Evolutionary conservation across 2,888 invertebrate genomes (phyloP).

Genomic region (Cinara cedri): DNA sequence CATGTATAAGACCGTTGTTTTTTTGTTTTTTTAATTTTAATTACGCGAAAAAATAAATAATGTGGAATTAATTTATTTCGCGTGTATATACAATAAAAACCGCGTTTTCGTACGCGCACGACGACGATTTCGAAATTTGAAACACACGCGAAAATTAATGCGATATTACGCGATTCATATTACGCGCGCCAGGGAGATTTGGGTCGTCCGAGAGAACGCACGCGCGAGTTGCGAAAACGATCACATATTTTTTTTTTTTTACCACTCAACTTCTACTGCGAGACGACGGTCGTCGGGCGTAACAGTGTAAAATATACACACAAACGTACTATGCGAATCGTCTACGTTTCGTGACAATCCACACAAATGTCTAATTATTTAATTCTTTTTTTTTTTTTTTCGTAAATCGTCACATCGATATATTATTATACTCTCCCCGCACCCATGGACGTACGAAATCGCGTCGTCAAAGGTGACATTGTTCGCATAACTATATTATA

Average conservation of each 20-base stretch:
- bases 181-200: constrained; percentile 33
- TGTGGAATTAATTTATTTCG: too few relatives aligned
- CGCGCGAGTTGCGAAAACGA: constrained; percentile 35
- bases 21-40: too few relatives aligned
- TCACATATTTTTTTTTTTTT: not conserved
- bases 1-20: too few relatives aligned
- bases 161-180: constrained; percentile 18
- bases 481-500: too few relatives aligned
- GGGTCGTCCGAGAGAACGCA: constrained; percentile 39
- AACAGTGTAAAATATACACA: not conserved
- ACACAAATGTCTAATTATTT: not conserved
- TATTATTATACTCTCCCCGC: too few relatives aligned
- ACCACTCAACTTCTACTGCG: not conserved
- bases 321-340: constrained; percentile 1
- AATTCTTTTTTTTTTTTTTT: not conserved
- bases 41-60: too few relatives aligned
- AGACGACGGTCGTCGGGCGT: too few relatives aligned
- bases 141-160: not conserved
- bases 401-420: not conserved
- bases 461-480: too few relatives aligned
- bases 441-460: not conserved
- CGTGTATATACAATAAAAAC: too few relatives aligned
- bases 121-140: constrained; percentile 14
- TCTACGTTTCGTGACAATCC: constrained; percentile 14
- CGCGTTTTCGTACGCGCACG: too few relatives aligned